Conservation (phyloP, 1,140 invertebrate genomes). For the Metopolophium dirhodum region DNA sequence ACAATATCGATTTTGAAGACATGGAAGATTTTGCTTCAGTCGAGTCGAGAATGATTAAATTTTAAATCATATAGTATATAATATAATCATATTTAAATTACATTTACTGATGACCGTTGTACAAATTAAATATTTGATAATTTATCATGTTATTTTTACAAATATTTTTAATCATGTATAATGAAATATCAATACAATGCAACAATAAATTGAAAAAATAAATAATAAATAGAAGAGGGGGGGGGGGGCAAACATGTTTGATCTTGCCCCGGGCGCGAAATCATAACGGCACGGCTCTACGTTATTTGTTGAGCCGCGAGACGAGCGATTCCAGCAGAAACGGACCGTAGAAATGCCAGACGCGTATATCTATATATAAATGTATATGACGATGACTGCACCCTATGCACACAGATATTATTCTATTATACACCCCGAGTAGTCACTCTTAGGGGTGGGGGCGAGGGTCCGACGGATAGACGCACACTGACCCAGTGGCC, state of each 20-base stretch:
- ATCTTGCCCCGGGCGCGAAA: background rate
- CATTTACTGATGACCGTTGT: background rate
- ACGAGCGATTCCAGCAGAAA: background rate
- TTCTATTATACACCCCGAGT: background rate
- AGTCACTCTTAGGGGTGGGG: background rate
- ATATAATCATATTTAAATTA: background rate
- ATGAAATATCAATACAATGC: background rate
- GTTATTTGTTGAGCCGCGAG: background rate
- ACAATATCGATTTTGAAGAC: background rate
- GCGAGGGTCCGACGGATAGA: background rate
- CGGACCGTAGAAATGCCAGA: background rate
- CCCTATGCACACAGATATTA: background rate
- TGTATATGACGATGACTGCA: background rate
- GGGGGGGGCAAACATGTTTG: too few species aligned
- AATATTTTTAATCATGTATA: background rate
- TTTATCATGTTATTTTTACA: background rate
- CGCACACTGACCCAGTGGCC: constrained; percentile 47
- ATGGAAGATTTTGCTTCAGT: background rate
- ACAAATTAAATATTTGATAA: background rate
- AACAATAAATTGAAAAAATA: too few species aligned
- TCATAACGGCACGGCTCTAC: background rate
- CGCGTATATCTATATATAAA: background rate
- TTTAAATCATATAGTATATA: background rate
- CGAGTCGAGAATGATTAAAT: background rate
- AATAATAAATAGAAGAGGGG: too few species aligned